These are phyloP conservation scores for Aelia acuminata DNA, from an alignment of 2,888 invertebrate species.

Conservation along the genomic window DNA sequence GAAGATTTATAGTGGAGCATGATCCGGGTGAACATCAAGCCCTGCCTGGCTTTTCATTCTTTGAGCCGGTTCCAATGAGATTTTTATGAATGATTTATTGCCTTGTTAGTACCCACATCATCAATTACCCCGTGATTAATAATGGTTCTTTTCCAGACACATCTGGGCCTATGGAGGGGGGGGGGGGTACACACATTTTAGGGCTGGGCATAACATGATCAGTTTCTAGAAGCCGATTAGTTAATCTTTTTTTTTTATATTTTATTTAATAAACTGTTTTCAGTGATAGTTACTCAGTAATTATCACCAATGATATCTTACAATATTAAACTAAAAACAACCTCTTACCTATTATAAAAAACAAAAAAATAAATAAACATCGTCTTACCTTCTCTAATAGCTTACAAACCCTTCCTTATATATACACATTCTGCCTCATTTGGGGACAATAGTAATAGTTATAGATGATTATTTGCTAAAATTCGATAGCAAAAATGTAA, in stretches of 20 bases:
- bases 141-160: conserved; percentile 1
- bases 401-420: too few relatives aligned
- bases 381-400: too few relatives aligned
- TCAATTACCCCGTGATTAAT: not conserved
- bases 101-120: conserved; percentile 10
- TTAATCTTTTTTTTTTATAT: not conserved
- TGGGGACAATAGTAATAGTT: too few relatives aligned
- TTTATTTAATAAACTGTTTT: too few relatives aligned
- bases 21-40: not conserved
- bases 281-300: too few relatives aligned
- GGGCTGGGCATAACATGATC: not conserved
- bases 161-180: not conserved
- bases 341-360: too few relatives aligned
- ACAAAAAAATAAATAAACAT: not conserved
- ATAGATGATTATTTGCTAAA: too few relatives aligned
- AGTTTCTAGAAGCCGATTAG: not conserved
- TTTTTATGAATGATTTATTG: conserved; percentile 11
- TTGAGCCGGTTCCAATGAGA: conserved; percentile 14
- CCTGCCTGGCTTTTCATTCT: not conserved
- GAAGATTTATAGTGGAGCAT: not conserved
- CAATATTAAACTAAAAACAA: too few relatives aligned
- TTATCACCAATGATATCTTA: too few relatives aligned
- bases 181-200: too few relatives aligned
- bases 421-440: too few relatives aligned
- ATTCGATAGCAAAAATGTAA: too few relatives aligned